A percentile compares a stretch with the other conserved stretches of the same genome.
phyloP scores from a whole-genome alignment of 2,888 invertebrate genomes.

The Lithophane leautieri region DNA sequence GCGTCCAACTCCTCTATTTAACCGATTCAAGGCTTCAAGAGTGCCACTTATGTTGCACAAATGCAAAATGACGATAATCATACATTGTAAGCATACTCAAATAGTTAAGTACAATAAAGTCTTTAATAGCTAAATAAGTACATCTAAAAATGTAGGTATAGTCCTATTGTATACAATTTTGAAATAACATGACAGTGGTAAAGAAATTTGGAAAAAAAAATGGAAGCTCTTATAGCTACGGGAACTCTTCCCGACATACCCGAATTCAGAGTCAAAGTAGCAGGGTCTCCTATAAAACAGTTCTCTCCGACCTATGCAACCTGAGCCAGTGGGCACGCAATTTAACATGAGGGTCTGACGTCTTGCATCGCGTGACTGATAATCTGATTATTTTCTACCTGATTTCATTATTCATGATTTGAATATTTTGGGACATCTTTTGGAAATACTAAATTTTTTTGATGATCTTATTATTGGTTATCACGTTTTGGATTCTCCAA shows the following conservation, averaged over 20 bases:
- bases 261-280: neutral
- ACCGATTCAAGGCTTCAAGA: neutral
- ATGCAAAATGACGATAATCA: neutral
- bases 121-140: neutral
- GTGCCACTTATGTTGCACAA: neutral
- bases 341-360: slow-evolving; percentile 72
- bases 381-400: slow-evolving; percentile 70
- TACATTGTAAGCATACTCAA: neutral
- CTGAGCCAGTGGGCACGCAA: slow-evolving; percentile 77
- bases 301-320: slow-evolving; percentile 76
- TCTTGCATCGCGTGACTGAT: slow-evolving; percentile 75
- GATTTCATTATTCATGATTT: slow-evolving; percentile 11
- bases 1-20: neutral
- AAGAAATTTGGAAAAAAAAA: neutral
- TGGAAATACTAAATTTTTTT: neutral
- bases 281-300: slow-evolving; percentile 8
- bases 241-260: no score
- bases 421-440: neutral
- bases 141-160: neutral
- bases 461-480: neutral
- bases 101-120: neutral
- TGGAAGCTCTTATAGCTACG: neutral
- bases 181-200: neutral
- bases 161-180: neutral
- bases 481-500: neutral